phyloP scores from a whole-genome alignment of 92 coral and sea anemone species.

The Parazoanthus swiftii region DNA sequence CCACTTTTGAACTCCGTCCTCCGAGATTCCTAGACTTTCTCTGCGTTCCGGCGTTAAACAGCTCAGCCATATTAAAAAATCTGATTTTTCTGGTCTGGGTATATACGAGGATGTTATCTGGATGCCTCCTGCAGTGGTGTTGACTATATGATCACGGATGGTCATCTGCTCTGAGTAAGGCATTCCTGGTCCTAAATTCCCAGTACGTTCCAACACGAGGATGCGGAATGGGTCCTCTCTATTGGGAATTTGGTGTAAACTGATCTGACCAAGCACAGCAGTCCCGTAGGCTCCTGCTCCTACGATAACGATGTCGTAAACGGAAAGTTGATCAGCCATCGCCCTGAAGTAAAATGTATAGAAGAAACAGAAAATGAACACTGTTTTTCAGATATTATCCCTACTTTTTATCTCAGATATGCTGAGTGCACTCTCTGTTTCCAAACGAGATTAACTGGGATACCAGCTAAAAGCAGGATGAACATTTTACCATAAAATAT shows the following conservation, averaged over 20 bases:
- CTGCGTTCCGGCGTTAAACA: slow-evolving; percentile 38
- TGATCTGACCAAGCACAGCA: slow-evolving; percentile 37
- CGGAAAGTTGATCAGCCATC: background rate
- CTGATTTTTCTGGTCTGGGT: slow-evolving; percentile 43
- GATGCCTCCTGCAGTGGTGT: slow-evolving; percentile 45
- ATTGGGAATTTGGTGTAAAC: slow-evolving; percentile 27
- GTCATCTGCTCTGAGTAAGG: slow-evolving; percentile 46
- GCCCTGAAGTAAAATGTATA: background rate
- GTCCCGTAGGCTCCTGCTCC: slow-evolving; percentile 60
- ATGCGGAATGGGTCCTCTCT: background rate
- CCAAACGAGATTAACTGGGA: too few relatives aligned
- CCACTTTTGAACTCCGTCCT: slow-evolving; percentile 39
- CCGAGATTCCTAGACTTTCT: slow-evolving; percentile 32
- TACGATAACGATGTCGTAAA: slow-evolving; percentile 46
- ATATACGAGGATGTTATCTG: slow-evolving; percentile 48
- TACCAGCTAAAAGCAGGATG: too few relatives aligned
- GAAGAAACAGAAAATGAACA: too few relatives aligned
- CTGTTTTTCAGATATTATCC: too few relatives aligned
- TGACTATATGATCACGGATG: slow-evolving; percentile 47
- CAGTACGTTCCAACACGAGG: slow-evolving; percentile 27
- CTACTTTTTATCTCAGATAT: too few relatives aligned
- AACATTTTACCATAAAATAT: too few relatives aligned
- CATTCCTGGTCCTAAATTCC: slow-evolving; percentile 46
- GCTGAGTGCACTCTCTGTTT: too few relatives aligned
- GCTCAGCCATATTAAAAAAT: slow-evolving; percentile 47